These are phyloP conservation scores for Cerastoderma edule DNA, from an alignment of 2,888 invertebrate species.

Conservation along the genomic window DNA sequence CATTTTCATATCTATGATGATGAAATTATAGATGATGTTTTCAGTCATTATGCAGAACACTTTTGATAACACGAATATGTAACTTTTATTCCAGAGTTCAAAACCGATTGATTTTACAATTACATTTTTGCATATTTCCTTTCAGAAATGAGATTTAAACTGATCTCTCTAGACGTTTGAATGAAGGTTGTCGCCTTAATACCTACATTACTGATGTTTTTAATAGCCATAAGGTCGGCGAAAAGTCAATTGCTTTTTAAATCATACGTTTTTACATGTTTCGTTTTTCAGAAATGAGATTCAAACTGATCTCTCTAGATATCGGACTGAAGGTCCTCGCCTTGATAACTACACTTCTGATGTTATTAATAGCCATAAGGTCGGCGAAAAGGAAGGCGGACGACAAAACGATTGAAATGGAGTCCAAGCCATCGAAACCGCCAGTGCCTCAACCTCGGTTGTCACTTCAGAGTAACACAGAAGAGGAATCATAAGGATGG, in stretches of 20 bases:
- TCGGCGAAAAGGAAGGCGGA: background rate
- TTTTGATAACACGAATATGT: background rate
- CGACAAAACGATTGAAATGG: background rate
- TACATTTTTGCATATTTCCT: background rate
- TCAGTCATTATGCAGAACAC: background rate
- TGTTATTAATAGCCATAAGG: constrained; percentile 23
- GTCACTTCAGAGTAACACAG: constrained; percentile 25
- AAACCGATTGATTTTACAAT: background rate
- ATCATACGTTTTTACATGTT: background rate
- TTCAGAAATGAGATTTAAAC: constrained; percentile 37
- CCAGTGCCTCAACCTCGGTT: constrained; percentile 46
- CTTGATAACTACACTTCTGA: constrained; percentile 25
- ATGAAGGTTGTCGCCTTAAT: constrained; percentile 26
- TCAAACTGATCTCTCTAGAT: constrained; percentile 48
- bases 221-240: constrained; percentile 15
- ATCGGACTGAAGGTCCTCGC: constrained; percentile 34
- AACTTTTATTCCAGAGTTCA: background rate
- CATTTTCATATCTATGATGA: background rate
- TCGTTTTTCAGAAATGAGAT: constrained; percentile 49
- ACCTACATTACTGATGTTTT: constrained; percentile 18
- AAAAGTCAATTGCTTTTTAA: background rate
- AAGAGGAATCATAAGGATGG: background rate
- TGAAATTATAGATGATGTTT: background rate
- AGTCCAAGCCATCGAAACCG: constrained; percentile 26
- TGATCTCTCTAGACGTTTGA: constrained; percentile 53